Conservation (phyloP, 1,140 invertebrate species). For the Cydia fagiglandana region DNA sequence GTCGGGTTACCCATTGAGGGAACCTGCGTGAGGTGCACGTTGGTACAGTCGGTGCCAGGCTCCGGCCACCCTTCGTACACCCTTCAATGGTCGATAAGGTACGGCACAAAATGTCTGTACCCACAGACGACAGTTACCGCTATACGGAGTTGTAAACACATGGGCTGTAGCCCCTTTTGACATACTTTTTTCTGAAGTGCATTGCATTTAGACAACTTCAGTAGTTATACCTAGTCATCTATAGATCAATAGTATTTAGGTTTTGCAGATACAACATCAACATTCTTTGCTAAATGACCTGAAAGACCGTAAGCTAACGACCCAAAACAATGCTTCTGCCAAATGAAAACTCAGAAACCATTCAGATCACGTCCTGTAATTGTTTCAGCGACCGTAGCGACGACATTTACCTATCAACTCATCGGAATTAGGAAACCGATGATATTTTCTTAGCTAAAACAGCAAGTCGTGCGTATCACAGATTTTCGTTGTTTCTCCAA, state of each 20-base stretch:
- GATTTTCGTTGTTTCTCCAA: slow-evolving; percentile 35
- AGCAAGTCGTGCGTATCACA: not conserved
- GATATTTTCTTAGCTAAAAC: slow-evolving; percentile 2
- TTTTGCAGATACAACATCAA: not conserved
- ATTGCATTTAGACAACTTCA: not conserved
- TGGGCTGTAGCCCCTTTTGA: not conserved
- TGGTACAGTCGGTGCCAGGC: slow-evolving; percentile 66
- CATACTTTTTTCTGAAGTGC: not conserved
- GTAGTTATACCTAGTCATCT: not conserved
- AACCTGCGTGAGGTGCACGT: slow-evolving; percentile 55
- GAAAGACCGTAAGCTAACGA: not conserved
- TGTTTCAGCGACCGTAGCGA: not conserved
- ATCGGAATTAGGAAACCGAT: not conserved
- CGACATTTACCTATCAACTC: not conserved
- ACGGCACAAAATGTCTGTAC: slow-evolving; percentile 1
- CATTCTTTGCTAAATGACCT: not conserved
- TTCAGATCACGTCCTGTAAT: slow-evolving; percentile 17
- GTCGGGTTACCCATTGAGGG: slow-evolving; percentile 42
- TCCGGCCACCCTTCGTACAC: slow-evolving; percentile 54
- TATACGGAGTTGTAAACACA: not conserved
- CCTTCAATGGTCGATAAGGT: slow-evolving; percentile 54
- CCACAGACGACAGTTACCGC: not conserved
- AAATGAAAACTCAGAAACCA: not conserved
- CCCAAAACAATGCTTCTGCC: slow-evolving; percentile 11
- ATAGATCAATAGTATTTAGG: not conserved